phyloP scores from a whole-genome alignment of 2,113 vertebrate species.

The Potamarius usumacintae region DNA sequence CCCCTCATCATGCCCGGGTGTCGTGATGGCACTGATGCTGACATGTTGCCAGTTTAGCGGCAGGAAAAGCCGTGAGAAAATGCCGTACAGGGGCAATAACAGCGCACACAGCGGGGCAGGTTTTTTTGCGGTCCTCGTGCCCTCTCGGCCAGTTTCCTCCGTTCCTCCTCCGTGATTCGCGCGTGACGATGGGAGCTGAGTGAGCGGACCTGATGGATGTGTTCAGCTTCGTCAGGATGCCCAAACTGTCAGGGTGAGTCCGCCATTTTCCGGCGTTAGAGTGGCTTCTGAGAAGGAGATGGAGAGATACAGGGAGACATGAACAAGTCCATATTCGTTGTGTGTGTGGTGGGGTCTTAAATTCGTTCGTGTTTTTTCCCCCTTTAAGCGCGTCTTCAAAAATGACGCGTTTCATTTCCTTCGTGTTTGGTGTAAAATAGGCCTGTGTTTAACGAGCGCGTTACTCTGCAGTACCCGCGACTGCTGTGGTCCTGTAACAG shows the following conservation, averaged over 20 bases:
- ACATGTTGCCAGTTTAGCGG: not conserved
- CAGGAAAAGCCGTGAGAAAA: not conserved
- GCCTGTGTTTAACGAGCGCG: not conserved
- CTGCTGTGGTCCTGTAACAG: not conserved
- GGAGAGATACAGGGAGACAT: not conserved
- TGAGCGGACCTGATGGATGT: conserved; percentile 36
- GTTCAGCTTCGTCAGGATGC: conserved; percentile 38
- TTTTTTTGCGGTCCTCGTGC: not conserved
- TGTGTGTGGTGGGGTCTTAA: not conserved
- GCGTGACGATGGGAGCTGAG: not conserved
- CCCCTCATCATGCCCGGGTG: not conserved
- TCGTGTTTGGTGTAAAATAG: not conserved
- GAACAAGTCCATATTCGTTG: no score
- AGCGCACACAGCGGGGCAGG: not conserved
- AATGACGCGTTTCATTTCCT: not conserved
- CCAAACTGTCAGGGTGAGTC: conserved; percentile 35
- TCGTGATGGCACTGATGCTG: conserved; percentile 1
- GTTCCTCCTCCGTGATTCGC: not conserved
- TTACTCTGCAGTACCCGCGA: not conserved
- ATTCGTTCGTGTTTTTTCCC: not conserved
- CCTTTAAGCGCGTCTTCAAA: not conserved
- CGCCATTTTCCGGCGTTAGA: not conserved
- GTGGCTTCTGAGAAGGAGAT: not conserved
- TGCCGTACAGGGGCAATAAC: not conserved
- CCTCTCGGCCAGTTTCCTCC: not conserved